Base-by-base conservation (phyloP, 2,888 invertebrate genomes). In the Apamea sordens region DNA sequence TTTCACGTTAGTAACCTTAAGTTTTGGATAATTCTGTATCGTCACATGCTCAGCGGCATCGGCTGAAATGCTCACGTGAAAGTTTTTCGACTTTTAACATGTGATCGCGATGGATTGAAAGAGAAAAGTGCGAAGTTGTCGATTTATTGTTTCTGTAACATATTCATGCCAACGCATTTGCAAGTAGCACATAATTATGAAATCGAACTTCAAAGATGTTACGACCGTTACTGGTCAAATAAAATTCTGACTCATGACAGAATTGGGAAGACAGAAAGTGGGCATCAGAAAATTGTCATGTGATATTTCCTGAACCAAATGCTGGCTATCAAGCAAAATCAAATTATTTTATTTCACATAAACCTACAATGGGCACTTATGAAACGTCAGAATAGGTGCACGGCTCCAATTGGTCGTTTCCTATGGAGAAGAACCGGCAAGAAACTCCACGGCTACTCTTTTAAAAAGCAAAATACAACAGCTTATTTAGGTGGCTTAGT, bases 51-150 rank as follows among this genome's bases (percentile, higher is more conserved):
- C 6, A 63, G 1, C 53, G 18, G 32, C 50, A 36, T n/a, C 11
- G 50, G 21, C n/a, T 44, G 15, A 32, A 59, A 47, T 69, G 18
- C 41, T 41, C 53, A 24, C 41, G 21, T 73, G 32, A 64, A 56
- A 70, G 69, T 64, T 69, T 53, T 36, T 59, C 11, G 36, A n/a
- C 18, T 21, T n/a, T 21, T 64, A 67, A 63, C 28, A 56, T 18
- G 28, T 71, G 1, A 65, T 50, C 13, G 56, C 53, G 10, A 65
- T 59, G 7, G 6, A 79, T 71, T 71, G 10, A 11, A 79, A 79
- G 65, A 59, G 79, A 79, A 71, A 71, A 71, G 59, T 79, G 79
- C 71, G 41, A 79, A 8, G 15, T 72, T 15, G 41, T n/a, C 32
- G 18, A 11, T 67, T 56, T 67, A 68, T 77, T 59, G 77, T 50